These are phyloP conservation scores for Phymastichus coffea DNA, from an alignment of 1,140 invertebrate species.

Conservation along the genomic window DNA sequence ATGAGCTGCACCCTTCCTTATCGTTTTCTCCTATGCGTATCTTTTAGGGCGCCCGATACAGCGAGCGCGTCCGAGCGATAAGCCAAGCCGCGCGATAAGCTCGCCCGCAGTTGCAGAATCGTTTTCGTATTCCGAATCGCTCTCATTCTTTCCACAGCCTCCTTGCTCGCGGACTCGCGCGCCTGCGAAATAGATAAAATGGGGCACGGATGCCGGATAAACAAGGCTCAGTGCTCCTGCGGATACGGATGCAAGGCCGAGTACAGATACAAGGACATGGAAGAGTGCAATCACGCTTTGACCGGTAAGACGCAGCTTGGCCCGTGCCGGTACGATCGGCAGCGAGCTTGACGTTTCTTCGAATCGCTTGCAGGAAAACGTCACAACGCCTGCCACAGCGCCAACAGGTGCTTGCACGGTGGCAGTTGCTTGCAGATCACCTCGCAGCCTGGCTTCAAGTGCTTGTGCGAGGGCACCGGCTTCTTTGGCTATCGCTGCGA, in stretches of 20 bases:
- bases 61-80: background rate
- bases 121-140: no score
- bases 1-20: slow-evolving; percentile 16
- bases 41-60: slow-evolving; percentile 20
- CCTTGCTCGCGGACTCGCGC: no score
- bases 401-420: slow-evolving; percentile 63
- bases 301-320: slow-evolving; percentile 56
- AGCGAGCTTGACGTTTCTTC: no score
- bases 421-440: slow-evolving; percentile 71
- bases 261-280: slow-evolving; percentile 51
- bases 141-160: slow-evolving; percentile 24
- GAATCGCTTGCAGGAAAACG: slow-evolving; percentile 55
- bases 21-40: slow-evolving; percentile 15
- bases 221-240: slow-evolving; percentile 50
- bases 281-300: slow-evolving; percentile 54
- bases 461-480: slow-evolving; percentile 72
- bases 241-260: slow-evolving; percentile 55
- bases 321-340: no score
- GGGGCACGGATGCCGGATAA: slow-evolving; percentile 44
- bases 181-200: slow-evolving; percentile 47
- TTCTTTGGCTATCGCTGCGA: slow-evolving; percentile 70
- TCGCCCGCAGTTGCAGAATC: background rate
- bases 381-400: slow-evolving; percentile 61
- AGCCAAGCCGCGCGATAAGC: slow-evolving; percentile 8
- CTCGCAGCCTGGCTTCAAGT: slow-evolving; percentile 66